These are phyloP conservation scores for Anhinga rufa DNA, from an alignment of 2,113 vertebrate genomes.

Conservation along the genomic window DNA sequence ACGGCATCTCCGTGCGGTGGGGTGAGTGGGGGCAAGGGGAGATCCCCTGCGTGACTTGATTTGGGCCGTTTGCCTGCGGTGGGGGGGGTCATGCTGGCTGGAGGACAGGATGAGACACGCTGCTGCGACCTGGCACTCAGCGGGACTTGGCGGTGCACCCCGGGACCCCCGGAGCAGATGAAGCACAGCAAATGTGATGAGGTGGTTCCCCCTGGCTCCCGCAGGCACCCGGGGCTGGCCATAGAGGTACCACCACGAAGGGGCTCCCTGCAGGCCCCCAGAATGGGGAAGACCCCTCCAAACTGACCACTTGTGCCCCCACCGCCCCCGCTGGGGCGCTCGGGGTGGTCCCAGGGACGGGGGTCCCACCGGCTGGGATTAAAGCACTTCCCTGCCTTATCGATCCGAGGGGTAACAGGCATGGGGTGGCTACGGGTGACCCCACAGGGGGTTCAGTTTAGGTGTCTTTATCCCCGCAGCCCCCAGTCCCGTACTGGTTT, in stretches of 20 bases:
- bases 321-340: background rate
- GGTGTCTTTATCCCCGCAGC: too few species aligned
- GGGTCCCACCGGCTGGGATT: background rate
- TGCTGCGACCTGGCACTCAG: accelerated
- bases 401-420: background rate
- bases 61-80: background rate
- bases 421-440: background rate
- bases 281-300: background rate
- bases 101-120: accelerated
- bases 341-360: background rate
- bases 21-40: background rate
- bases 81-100: background rate
- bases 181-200: accelerated
- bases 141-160: accelerated
- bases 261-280: background rate
- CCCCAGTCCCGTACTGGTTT: background rate
- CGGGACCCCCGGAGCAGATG: background rate
- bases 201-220: background rate
- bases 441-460: background rate
- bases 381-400: background rate
- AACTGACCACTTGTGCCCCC: background rate
- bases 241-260: background rate
- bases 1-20: background rate
- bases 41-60: too few species aligned
- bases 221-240: accelerated